A percentile compares a stretch with the other conserved stretches of the same genome.
phyloP scores from a whole-genome alignment of 2,888 invertebrate species.

The Fragum fragum region DNA sequence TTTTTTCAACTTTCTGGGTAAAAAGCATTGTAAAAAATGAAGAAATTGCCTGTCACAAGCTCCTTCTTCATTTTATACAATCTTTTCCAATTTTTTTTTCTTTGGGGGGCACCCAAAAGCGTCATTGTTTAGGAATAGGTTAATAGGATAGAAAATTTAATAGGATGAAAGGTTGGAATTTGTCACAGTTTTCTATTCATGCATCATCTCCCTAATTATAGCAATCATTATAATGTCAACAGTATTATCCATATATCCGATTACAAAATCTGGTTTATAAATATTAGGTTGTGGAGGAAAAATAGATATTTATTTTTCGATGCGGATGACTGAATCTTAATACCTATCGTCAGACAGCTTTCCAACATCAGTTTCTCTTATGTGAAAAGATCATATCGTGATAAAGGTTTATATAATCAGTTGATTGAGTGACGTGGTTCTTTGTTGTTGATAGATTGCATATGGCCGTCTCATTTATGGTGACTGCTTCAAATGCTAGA shows the following conservation, averaged over 20 bases:
- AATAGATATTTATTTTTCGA: not conserved
- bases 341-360: not conserved
- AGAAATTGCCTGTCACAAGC: too few relatives aligned
- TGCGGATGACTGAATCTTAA: not conserved
- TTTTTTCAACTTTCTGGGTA: too few relatives aligned
- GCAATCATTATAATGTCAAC: not conserved
- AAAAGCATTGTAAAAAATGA: too few relatives aligned
- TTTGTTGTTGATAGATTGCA: too few relatives aligned
- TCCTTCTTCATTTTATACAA: too few relatives aligned
- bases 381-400: not conserved
- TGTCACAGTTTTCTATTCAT: not conserved
- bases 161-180: not conserved
- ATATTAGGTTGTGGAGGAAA: not conserved
- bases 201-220: not conserved
- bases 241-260: not conserved
- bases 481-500: too few relatives aligned
- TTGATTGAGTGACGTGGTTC: too few relatives aligned
- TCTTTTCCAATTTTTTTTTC: too few relatives aligned
- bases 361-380: not conserved
- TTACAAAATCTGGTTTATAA: constrained; percentile 1
- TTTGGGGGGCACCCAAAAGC: too few relatives aligned
- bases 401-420: not conserved
- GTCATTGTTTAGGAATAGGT: too few relatives aligned
- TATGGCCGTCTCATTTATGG: too few relatives aligned
- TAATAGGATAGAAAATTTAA: too few relatives aligned